phyloP scores from a whole-genome alignment of 2,797 vertebrate species.

The Steatocranus sp. region DNA sequence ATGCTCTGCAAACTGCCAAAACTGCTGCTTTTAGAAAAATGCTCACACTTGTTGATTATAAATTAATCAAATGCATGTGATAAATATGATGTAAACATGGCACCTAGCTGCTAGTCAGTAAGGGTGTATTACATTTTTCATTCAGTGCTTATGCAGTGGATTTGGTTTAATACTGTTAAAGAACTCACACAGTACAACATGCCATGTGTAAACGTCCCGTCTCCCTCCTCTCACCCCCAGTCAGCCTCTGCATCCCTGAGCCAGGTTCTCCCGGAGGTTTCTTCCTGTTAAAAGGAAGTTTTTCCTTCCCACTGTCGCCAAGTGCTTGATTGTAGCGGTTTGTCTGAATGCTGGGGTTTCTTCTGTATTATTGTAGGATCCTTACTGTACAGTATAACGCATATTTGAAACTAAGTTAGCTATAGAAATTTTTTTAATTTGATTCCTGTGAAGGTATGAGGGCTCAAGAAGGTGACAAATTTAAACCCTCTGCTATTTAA shows the following conservation, averaged over 20 bases:
- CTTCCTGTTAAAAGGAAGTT: not conserved
- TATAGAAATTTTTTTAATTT: not conserved
- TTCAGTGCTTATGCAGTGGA: not conserved
- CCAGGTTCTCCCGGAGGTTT: not conserved
- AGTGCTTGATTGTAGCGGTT: not conserved
- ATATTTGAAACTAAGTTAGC: not conserved
- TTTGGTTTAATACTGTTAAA: not conserved
- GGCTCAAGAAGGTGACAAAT: not conserved
- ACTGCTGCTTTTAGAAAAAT: not conserved
- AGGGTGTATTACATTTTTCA: not conserved
- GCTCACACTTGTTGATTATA: not conserved
- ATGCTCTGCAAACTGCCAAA: not conserved
- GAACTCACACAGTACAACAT: too few relatives aligned
- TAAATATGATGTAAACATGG: not conserved
- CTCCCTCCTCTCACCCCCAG: not conserved
- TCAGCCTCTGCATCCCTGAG: not conserved
- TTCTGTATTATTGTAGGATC: not conserved
- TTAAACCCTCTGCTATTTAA: not conserved
- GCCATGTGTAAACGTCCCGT: too few relatives aligned
- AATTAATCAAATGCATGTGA: not conserved
- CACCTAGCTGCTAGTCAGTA: not conserved
- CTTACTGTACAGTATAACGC: not conserved
- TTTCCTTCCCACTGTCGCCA: not conserved
- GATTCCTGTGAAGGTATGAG: not conserved
- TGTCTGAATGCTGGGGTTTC: not conserved